Conservation (phyloP, 2,797 vertebrate species). For the Tangara arthus region DNA sequence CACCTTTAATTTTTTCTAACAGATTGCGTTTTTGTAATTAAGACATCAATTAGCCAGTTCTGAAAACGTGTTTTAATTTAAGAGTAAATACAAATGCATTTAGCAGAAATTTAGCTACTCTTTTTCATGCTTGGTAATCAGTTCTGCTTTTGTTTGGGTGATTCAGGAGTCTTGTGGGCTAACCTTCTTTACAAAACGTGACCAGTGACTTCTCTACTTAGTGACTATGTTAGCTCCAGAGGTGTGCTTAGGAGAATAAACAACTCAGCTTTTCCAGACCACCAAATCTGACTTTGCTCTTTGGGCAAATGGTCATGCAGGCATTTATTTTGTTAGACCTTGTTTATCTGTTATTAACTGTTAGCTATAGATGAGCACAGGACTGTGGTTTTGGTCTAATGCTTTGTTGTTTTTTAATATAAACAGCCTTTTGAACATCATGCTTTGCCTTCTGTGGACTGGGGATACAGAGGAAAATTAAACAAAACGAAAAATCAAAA, state of each 20-base stretch:
- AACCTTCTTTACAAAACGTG: not conserved
- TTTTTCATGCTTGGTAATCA: not conserved
- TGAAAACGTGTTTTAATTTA: not conserved
- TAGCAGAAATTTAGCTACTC: not conserved
- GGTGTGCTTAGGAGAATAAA: constrained; percentile 15
- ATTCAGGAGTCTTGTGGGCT: not conserved
- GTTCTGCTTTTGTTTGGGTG: not conserved
- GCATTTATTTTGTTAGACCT: constrained; percentile 24
- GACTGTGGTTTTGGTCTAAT: constrained; percentile 34
- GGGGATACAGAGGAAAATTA: constrained; percentile 16
- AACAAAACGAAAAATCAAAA: constrained; percentile 17
- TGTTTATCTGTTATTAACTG: constrained; percentile 43
- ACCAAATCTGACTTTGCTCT: not conserved
- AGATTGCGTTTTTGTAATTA: not conserved
- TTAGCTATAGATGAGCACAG: not conserved
- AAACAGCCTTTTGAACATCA: constrained; percentile 41
- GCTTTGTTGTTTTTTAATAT: constrained; percentile 50
- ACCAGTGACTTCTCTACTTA: not conserved
- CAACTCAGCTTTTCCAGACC: not conserved
- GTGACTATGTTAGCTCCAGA: not conserved
- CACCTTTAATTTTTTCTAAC: not conserved
- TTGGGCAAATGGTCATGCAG: not conserved
- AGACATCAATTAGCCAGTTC: not conserved
- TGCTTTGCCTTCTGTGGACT: not conserved
- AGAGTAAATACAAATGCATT: not conserved